Conservation (phyloP, 2,888 invertebrate genomes). For the Hydroisotoma schaefferi region DNA sequence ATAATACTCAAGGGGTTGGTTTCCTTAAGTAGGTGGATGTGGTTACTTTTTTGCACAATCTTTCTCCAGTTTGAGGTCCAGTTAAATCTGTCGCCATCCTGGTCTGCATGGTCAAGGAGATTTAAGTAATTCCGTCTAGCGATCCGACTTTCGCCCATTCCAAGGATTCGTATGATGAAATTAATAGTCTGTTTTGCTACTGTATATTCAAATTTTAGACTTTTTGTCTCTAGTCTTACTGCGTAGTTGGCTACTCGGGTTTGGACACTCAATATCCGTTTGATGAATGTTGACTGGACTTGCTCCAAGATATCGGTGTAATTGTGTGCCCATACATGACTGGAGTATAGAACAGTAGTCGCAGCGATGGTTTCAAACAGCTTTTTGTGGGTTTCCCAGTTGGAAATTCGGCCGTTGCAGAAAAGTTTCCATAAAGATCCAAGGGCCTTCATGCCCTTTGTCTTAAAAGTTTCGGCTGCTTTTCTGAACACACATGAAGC, state of each 20-base stretch:
- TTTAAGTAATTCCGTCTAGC: neutral
- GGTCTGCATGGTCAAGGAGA: neutral
- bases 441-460: slow-evolving; percentile 7
- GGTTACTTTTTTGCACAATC: neutral
- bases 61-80: neutral
- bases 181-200: slow-evolving; percentile 7
- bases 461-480: slow-evolving; percentile 10
- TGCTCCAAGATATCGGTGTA: slow-evolving; percentile 9
- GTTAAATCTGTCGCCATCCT: slow-evolving; percentile 6
- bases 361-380: slow-evolving; percentile 1
- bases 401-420: neutral
- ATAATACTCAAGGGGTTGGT: neutral
- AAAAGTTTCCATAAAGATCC: neutral
- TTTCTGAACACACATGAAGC: neutral
- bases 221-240: slow-evolving; percentile 8
- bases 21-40: neutral
- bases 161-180: neutral
- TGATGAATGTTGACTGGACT: slow-evolving; percentile 9
- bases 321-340: slow-evolving; percentile 5
- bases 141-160: neutral
- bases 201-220: neutral
- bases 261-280: neutral
- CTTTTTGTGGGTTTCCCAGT: slow-evolving; percentile 4
- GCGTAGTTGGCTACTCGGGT: slow-evolving; percentile 10
- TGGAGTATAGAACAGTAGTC: slow-evolving; percentile 1